Evolutionary conservation across 2,888 invertebrate genomes (phyloP), one percentile per base, ranked within the genome.

Genomic region (Pecten maximus): DNA sequence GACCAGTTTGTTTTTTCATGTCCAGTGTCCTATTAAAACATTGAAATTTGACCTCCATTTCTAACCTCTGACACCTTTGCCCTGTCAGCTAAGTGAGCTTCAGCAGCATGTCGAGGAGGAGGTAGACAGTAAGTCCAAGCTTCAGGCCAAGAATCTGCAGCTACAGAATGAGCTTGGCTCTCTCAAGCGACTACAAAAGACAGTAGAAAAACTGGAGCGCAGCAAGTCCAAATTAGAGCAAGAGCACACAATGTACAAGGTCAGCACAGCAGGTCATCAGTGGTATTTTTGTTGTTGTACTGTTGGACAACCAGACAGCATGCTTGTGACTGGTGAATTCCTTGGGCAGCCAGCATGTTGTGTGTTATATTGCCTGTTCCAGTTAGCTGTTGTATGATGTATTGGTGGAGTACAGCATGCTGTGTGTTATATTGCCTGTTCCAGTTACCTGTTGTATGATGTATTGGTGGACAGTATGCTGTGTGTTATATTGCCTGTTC

Each of bases 171-270:
- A 96, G 91, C 91, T 95, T 39, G 92, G 91, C 88, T 91, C 92
- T 50, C 89, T 94, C 39, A 92, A 92, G 88, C 91, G 91, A 89
- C 90, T 95, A 90, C 94, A 95, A 90, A 93, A 93, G 88, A 91
- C 93, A n/a, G 92, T 94, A 35, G 89, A 93, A 50, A 95, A 95
- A 91, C 91, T 95, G 87, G 94, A 95, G 90, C 92, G 92, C 50
- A 93, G 93, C 92, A 95, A 95, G 89, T 89, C 90, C 40, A 94
- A 93, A 86, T 91, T 95, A 40, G 95, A 95, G 90, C 93, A 94
- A 40, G 95, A 95, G 88, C 93, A 94, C 89, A 87, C 88, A 50
- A 40, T 87, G 15, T 94, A 94, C 88, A 95, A 95, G 95, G 95
- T 95, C 74, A 74, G 74, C 74, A 95, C 8, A 3, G 74, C 74